phyloP scores from a whole-genome alignment of 2,888 invertebrate genomes.

The Schizaphis graminum region DNA sequence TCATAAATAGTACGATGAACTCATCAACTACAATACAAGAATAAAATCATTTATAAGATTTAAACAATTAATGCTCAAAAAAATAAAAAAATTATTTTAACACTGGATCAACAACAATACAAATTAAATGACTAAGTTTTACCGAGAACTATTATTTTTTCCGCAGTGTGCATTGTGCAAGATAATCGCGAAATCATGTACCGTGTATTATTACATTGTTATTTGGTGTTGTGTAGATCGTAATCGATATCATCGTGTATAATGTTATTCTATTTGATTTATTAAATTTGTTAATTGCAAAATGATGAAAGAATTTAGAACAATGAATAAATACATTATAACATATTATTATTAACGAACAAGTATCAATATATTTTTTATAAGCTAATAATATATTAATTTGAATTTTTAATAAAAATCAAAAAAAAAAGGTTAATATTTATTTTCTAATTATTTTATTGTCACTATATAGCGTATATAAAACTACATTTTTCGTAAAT shows the following conservation, averaged over 20 bases:
- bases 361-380: neutral
- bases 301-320: slow-evolving; percentile 10
- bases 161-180: neutral
- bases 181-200: slow-evolving; percentile 30
- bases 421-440: neutral
- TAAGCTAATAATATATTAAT: neutral
- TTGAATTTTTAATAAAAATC: neutral
- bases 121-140: slow-evolving; percentile 17
- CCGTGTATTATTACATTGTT: slow-evolving; percentile 6
- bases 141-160: slow-evolving; percentile 18
- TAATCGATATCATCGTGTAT: slow-evolving; percentile 9
- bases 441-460: neutral
- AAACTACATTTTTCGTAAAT: neutral
- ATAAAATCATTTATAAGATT: slow-evolving; percentile 1
- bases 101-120: neutral
- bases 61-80: slow-evolving; percentile 13
- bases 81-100: neutral
- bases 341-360: neutral
- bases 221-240: slow-evolving; percentile 19
- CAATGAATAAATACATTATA: neutral
- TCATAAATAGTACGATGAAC: slow-evolving; percentile 17
- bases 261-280: slow-evolving; percentile 38
- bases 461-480: neutral
- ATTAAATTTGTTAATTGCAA: slow-evolving; percentile 32
- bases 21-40: neutral